Evolutionary conservation across 2,113 vertebrate genomes (phyloP).

Genomic region (Oreochromis tanganicae): DNA sequence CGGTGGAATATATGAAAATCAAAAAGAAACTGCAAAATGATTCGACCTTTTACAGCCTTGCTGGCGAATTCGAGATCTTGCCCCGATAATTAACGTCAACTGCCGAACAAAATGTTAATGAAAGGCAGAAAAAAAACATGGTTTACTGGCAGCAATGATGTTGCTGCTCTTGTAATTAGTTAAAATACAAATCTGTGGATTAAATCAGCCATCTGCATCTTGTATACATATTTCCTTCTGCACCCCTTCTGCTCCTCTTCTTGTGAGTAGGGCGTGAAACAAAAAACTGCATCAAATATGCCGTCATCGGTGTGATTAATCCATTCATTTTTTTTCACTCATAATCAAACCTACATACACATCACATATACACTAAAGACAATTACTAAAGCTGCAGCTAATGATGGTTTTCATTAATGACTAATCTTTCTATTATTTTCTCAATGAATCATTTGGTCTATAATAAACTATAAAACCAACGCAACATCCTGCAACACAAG

Average conservation of each 20-base stretch:
- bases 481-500: not conserved
- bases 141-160: constrained; percentile 1
- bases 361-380: not conserved
- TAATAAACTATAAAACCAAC: not conserved
- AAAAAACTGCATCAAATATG: constrained; percentile 4
- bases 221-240: constrained; percentile 8
- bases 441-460: not conserved
- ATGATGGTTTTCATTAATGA: not conserved
- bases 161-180: constrained; percentile 8
- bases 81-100: constrained; percentile 5
- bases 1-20: not conserved
- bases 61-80: not conserved
- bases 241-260: not conserved
- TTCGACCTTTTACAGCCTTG: constrained; percentile 14
- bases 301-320: not conserved
- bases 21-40: not conserved
- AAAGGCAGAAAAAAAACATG: constrained; percentile 2
- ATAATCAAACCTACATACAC: not conserved
- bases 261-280: not conserved
- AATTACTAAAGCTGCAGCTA: not conserved
- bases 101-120: constrained; percentile 23
- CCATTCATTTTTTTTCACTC: not conserved
- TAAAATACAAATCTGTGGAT: constrained; percentile 20
- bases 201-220: constrained; percentile 30
- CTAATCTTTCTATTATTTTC: not conserved